Conservation (phyloP, 23 tunicate genomes). For the Trididemnum miniatum region DNA sequence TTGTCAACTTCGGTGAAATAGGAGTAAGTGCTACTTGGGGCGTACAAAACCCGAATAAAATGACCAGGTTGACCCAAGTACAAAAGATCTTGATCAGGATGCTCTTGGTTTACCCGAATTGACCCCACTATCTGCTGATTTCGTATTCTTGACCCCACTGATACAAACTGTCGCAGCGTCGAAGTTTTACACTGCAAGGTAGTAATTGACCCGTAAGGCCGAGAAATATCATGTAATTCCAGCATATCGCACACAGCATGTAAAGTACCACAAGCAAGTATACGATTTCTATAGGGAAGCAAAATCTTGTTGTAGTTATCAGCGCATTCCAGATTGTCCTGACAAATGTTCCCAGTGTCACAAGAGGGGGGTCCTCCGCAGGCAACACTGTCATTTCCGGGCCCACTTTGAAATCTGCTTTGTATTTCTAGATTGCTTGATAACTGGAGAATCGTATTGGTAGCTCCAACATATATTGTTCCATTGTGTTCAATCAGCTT, state of each 20-base stretch:
- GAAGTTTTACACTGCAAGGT: slow-evolving; percentile 14
- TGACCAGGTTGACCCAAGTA: slow-evolving; percentile 28
- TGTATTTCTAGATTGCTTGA: slow-evolving; percentile 4
- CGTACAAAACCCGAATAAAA: not conserved
- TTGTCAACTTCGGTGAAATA: not conserved
- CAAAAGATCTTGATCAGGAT: not conserved
- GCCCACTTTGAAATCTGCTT: slow-evolving; percentile 26
- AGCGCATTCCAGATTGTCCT: slow-evolving; percentile 1
- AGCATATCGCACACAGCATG: slow-evolving; percentile 49
- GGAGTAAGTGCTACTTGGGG: not conserved
- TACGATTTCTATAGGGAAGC: slow-evolving; percentile 42
- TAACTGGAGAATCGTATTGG: slow-evolving; percentile 59
- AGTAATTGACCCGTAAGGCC: not conserved
- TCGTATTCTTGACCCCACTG: not conserved
- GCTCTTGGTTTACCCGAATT: not conserved
- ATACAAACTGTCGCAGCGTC: not conserved
- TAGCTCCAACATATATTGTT: slow-evolving; percentile 63
- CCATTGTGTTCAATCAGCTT: not conserved
- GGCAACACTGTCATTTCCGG: slow-evolving; percentile 35
- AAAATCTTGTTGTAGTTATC: slow-evolving; percentile 49
- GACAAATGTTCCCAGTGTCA: not conserved
- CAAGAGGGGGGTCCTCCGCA: slow-evolving; percentile 34
- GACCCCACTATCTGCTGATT: not conserved
- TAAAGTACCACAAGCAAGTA: slow-evolving; percentile 66
- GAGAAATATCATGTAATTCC: slow-evolving; percentile 31